phyloP scores from a whole-genome alignment of 2,113 vertebrate genomes.

The Alces alces region DNA sequence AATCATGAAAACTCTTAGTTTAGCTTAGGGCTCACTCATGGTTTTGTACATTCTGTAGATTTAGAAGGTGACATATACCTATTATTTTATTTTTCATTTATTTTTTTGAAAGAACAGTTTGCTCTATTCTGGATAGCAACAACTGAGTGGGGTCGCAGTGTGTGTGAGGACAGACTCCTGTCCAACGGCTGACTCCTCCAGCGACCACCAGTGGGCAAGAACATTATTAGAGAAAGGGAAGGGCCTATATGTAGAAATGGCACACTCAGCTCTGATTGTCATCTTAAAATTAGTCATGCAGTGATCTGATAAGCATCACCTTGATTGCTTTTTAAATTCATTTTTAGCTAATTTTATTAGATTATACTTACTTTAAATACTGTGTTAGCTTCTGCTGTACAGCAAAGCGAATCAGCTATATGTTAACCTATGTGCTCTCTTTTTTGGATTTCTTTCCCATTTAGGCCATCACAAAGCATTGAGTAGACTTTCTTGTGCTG shows the following conservation, averaged over 20 bases:
- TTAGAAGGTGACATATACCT: neutral
- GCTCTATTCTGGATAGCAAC: neutral
- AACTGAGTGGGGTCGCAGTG: neutral
- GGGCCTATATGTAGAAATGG: neutral
- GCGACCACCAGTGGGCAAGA: neutral
- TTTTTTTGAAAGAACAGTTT: neutral
- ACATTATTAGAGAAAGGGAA: neutral
- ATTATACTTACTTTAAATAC: neutral
- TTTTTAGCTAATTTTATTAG: neutral
- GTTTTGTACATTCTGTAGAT: neutral
- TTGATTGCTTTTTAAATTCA: neutral
- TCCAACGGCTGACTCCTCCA: neutral
- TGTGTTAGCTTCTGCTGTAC: neutral
- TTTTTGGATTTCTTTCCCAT: neutral
- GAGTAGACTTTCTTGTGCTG: neutral
- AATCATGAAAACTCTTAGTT: neutral
- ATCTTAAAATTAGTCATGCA: neutral
- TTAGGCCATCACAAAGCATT: neutral
- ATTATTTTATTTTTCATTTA: neutral
- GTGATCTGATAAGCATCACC: neutral
- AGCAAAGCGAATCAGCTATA: neutral
- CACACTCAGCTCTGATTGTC: neutral
- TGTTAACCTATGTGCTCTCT: neutral
- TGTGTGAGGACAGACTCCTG: neutral
- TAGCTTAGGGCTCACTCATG: neutral